Conservation (phyloP, 1,140 invertebrate genomes). For the Heliconius melpomene region DNA sequence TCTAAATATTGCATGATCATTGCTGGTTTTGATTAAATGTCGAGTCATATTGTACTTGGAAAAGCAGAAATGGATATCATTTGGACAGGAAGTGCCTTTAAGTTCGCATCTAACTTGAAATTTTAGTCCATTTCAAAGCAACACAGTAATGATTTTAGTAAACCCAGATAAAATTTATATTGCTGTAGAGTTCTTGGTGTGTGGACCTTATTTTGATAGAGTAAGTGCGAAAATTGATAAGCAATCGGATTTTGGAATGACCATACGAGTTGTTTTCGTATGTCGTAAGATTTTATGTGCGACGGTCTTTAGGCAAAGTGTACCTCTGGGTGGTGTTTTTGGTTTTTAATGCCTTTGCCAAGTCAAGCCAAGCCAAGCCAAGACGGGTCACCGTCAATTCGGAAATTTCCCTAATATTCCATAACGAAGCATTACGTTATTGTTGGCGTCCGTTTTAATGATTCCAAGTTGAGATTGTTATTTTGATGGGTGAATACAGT, state of each 20-base stretch:
- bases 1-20: constrained; percentile 21
- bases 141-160: constrained; percentile 73
- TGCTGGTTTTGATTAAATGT: constrained; percentile 27
- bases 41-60: background rate
- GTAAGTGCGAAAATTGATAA: constrained; percentile 41
- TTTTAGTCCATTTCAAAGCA: constrained; percentile 39
- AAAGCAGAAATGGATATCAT: constrained; percentile 36
- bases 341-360: constrained; percentile 73
- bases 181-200: constrained; percentile 9
- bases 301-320: constrained; percentile 73
- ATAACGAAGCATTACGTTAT: constrained; percentile 49
- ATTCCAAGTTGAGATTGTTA: constrained; percentile 33
- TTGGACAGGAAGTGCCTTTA: background rate
- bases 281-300: constrained; percentile 78
- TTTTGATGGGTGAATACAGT: background rate
- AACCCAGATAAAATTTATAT: constrained; percentile 49
- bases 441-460: constrained; percentile 41
- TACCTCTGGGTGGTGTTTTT: constrained; percentile 69
- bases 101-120: background rate
- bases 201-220: constrained; percentile 15
- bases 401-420: constrained; percentile 55
- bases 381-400: constrained; percentile 60
- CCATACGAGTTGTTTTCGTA: constrained; percentile 46
- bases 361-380: too few relatives aligned
- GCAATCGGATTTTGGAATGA: background rate